phyloP scores from a whole-genome alignment of 2,797 vertebrate genomes.

The Percopsis omiscomaycus region DNA sequence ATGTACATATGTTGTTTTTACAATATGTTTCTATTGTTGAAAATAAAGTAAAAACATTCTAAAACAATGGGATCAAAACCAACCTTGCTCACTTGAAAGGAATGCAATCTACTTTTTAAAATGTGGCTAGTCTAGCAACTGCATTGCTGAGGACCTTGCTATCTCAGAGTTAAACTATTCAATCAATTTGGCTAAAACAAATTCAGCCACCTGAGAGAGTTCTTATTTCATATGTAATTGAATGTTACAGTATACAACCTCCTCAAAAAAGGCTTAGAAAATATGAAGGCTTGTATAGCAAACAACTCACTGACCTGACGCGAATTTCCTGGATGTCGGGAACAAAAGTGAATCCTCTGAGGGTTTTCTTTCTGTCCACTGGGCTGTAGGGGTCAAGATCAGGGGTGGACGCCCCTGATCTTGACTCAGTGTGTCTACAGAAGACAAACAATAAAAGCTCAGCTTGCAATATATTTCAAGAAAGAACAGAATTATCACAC shows the following conservation, averaged over 20 bases:
- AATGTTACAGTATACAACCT: no score
- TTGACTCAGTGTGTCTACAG: slow-evolving; percentile 82
- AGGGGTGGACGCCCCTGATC: slow-evolving; percentile 86
- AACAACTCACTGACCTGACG: slow-evolving; percentile 83
- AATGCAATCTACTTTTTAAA: no score
- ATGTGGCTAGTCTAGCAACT: not conserved
- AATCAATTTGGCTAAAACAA: not conserved
- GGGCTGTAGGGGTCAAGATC: slow-evolving; percentile 86
- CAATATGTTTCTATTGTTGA: not conserved
- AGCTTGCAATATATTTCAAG: no score
- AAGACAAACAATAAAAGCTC: slow-evolving; percentile 1
- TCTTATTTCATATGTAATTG: no score
- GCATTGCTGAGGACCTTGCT: not conserved
- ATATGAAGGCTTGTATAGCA: not conserved
- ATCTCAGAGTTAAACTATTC: not conserved
- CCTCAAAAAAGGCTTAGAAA: no score
- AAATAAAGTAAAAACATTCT: not conserved
- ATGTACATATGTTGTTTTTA: no score
- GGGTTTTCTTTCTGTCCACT: slow-evolving; percentile 84
- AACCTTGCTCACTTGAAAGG: no score
- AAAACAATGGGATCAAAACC: no score
- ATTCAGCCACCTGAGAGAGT: not conserved
- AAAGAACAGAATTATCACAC: no score
- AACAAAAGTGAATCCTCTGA: slow-evolving; percentile 83
- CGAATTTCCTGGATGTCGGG: slow-evolving; percentile 97